A percentile compares a stretch with the other conserved stretches of the same genome.
Evolutionary conservation across 2,797 vertebrate species (phyloP).

Genomic region (Muscicapa comitata): DNA sequence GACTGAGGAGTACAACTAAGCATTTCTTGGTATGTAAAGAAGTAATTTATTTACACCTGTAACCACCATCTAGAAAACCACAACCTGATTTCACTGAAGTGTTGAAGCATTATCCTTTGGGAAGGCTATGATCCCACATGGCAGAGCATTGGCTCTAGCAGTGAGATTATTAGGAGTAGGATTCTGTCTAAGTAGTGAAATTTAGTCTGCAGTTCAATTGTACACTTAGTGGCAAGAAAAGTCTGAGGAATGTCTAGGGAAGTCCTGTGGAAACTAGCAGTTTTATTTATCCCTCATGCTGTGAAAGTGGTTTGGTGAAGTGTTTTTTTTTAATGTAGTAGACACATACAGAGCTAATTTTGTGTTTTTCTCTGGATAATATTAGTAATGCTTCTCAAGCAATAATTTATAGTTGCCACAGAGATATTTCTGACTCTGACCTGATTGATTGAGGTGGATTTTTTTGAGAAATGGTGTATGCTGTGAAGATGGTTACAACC

Average conservation of each 20-base stretch:
- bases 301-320: accelerated
- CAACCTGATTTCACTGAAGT: not conserved
- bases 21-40: not conserved
- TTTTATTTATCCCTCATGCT: not conserved
- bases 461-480: not conserved
- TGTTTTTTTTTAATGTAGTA: accelerated
- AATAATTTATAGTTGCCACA: not conserved
- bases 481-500: not conserved
- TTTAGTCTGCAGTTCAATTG: not conserved
- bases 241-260: not conserved
- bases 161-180: not conserved
- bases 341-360: not conserved
- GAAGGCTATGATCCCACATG: not conserved
- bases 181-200: not conserved
- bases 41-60: not conserved
- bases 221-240: not conserved
- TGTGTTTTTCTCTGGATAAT: not conserved
- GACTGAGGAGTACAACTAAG: not conserved
- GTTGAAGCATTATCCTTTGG: not conserved
- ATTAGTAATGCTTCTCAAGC: constrained; percentile 3
- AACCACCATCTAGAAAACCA: not conserved
- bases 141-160: not conserved
- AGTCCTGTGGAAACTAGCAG: not conserved
- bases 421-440: not conserved
- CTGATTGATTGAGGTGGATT: not conserved